Evolutionary conservation across 2,888 invertebrate species (phyloP), one percentile per base, ranked within the genome.

Genomic region (Mactromeris polynyma): DNA sequence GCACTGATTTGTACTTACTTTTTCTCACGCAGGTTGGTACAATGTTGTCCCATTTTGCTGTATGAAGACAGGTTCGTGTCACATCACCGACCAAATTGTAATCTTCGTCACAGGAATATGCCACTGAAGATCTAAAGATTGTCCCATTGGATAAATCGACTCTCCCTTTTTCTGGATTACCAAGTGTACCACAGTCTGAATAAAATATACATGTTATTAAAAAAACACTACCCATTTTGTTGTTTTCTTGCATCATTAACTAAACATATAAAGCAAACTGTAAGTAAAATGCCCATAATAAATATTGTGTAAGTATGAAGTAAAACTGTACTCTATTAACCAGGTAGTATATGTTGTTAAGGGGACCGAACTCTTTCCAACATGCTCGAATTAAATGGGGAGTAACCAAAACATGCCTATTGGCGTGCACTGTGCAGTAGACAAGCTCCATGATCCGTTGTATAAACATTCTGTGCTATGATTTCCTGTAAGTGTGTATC

Each of bases 91-190:
- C 42, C 21, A 81, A 42, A 9, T 26, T 81, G 33, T 51, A 81
- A 51, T 21, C 81, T 31, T 51, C 81, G 33, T 51, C 31, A 31
- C 81, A 81, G 3, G 54, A 42, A 33, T 51, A 81, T 4, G 9
- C 31, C 17, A 21, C 81, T 0, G 31, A n/a, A 1, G 81, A 81
- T 33, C 33, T 17, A 81, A 46, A 81, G 33, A 31, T 33, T 31
- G 81, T 81, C 0, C 79, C 79, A n/a, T 79, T 40, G 2, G 79
- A 79, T 21, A 79, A 42, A 42, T 79, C 79, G 36, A 79, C 42
- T 4, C 7, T 19, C 4, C 79, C 79, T 14, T 79, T n/a, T 42
- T n/a, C 42, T 79, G 79, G 79, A 42, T 40, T 42, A 11, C 26
- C 40, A n/a, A 42, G 26, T 3, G 79, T 42, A 26, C 42, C 42